Base-by-base conservation (phyloP, 1,140 invertebrate genomes). In the Tetramorium parvispinum region DNA sequence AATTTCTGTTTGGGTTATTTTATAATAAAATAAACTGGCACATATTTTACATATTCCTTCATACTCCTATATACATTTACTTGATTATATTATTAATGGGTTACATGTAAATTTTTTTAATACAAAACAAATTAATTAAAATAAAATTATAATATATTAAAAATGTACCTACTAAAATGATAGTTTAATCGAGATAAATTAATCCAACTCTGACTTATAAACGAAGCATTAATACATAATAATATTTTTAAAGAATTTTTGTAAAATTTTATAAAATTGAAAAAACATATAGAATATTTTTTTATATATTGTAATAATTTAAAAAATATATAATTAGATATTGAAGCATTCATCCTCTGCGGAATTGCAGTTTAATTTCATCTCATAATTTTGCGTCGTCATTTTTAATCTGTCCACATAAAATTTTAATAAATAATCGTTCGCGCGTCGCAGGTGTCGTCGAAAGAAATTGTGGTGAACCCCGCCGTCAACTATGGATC, bases 391-490 rank as follows among this genome's bases (percentile, higher is more conserved):
- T 37, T 27, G 6, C 10, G 16, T 8, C 32, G 49, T 57, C 8
- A 53, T 73, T 24, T 70, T 53, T 55, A 24, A 75, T 40, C 37
- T 16, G 8, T 49, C 32, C 37, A 32, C n/a, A 21, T 70, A 24
- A 85, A 27, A 13, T 86, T 43, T 0, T 85, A 81, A 81, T 82
- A 46, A 71, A 57, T 43, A 57, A 73, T 68, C 59, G 32, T 73
- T 82, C 24, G 53, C 79, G 79, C 27, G 40, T 83, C 79, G 24
- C 79, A 83, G 79, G 68, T 83, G 53, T 10, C 79, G 40, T 57
- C 68, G 11, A 83, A 49, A 83, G 79, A 83, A 83, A 83, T 83
- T 73, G 40, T 75, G 61, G 68, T 83, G 57, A 75, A 73, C n/a
- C 68, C 79, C 0, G 79, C 79, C 5, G 55, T 27, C 37, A 73